Percentiles rank a stretch among this genome's conserved stretches.
These are phyloP conservation scores for Danio tinwini DNA, from an alignment of 2,797 vertebrate species.

Conservation along the genomic window DNA sequence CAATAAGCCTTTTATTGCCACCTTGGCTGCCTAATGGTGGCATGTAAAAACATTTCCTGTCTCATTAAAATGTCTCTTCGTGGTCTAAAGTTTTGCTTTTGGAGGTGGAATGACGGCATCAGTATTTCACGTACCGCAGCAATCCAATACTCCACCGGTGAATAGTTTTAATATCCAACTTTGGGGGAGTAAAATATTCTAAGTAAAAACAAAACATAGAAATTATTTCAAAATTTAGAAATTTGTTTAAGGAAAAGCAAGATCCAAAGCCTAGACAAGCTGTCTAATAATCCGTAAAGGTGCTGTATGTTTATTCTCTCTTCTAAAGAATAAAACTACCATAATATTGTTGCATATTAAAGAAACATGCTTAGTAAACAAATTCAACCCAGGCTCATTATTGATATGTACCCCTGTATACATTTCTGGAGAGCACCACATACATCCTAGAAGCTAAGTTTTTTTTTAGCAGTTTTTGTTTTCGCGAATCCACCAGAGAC, in stretches of 20 bases:
- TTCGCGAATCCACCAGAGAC: no score
- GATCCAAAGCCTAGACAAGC: background rate
- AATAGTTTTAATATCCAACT: background rate
- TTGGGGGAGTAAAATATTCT: background rate
- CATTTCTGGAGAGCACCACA: no score
- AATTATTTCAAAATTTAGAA: background rate
- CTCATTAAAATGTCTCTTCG: slow-evolving; percentile 39
- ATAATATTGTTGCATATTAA: no score
- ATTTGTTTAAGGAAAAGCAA: background rate
- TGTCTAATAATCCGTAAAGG: background rate
- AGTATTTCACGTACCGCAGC: background rate
- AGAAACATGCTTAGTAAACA: no score
- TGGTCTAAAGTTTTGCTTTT: background rate
- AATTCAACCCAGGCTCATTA: no score
- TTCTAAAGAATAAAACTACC: no score
- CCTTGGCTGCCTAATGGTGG: slow-evolving; percentile 41
- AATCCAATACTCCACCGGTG: slow-evolving; percentile 25
- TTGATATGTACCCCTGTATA: no score
- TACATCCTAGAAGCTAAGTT: no score
- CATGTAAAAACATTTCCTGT: slow-evolving; percentile 35
- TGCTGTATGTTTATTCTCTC: no score
- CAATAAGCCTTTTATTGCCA: slow-evolving; percentile 49
- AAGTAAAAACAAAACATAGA: background rate
- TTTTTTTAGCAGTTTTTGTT: no score
- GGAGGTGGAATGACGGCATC: slow-evolving; percentile 5